Percentiles rank a stretch among this genome's conserved stretches.
These are phyloP conservation scores for Nomada ruficornis DNA, from an alignment of 2,888 invertebrate species.

Conservation along the genomic window DNA sequence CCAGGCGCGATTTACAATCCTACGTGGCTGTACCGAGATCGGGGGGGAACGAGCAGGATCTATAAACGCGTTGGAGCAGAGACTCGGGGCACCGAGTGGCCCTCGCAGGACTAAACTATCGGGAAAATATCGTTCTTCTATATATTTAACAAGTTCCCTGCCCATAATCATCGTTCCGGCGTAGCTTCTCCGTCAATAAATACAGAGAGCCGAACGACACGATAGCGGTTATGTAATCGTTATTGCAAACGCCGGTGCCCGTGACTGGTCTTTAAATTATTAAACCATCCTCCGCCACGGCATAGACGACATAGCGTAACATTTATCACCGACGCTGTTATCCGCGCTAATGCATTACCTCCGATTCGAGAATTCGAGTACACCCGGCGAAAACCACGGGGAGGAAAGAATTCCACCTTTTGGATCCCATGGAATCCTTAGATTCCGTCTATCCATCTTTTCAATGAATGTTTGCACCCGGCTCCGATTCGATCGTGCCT, in stretches of 20 bases:
- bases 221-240: constrained; percentile 59
- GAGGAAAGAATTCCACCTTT: no score
- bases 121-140: constrained; percentile 57
- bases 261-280: constrained; percentile 61
- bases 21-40: constrained; percentile 19
- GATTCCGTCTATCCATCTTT: no score
- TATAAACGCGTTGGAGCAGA: constrained; percentile 1
- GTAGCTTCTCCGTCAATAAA: constrained; percentile 38
- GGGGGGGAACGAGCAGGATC: constrained; percentile 9
- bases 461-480: neutral
- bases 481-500: neutral
- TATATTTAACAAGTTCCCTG: constrained; percentile 47
- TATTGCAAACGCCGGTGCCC: constrained; percentile 61
- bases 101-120: constrained; percentile 42
- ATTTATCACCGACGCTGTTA: constrained; percentile 43
- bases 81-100: constrained; percentile 5
- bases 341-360: constrained; percentile 45
- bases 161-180: constrained; percentile 24
- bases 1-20: constrained; percentile 19
- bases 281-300: constrained; percentile 39
- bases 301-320: constrained; percentile 36
- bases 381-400: neutral
- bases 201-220: constrained; percentile 41
- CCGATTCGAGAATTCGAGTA: constrained; percentile 45
- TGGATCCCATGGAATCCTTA: constrained; percentile 12